Conservation (phyloP, 2,888 invertebrate genomes). For the Augiades crinisus region DNA sequence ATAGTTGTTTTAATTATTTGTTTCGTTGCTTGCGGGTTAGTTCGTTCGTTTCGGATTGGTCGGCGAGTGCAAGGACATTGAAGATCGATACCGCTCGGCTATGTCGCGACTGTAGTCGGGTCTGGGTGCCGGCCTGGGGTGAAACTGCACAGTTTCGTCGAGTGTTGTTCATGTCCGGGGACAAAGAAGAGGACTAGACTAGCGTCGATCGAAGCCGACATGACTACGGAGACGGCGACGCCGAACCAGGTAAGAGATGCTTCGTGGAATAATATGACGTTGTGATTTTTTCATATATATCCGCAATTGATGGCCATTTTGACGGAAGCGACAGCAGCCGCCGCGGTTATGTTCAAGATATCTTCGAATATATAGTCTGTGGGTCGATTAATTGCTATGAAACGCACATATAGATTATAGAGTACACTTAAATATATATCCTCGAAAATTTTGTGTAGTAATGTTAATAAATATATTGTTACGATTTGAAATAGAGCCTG, state of each 20-base stretch:
- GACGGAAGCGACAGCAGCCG: conserved; percentile 54
- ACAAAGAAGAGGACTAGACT: conserved; percentile 64
- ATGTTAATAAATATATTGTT: neutral
- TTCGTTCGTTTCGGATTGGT: conserved; percentile 38
- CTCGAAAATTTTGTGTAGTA: too few relatives aligned
- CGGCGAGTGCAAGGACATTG: conserved; percentile 47
- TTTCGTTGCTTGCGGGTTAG: conserved; percentile 44
- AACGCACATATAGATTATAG: neutral
- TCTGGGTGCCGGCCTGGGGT: conserved; percentile 36
- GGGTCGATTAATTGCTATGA: conserved; percentile 14
- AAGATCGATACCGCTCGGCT: conserved; percentile 58
- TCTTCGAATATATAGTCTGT: conserved; percentile 2
- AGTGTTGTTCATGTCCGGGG: conserved; percentile 70
- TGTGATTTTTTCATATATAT: too few relatives aligned
- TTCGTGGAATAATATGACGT: too few relatives aligned
- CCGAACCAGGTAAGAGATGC: conserved; percentile 73
- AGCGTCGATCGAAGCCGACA: conserved; percentile 60
- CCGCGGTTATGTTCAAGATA: conserved; percentile 8
- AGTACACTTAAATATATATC: neutral
- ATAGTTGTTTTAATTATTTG: too few relatives aligned
- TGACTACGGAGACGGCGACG: conserved; percentile 78
- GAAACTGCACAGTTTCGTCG: conserved; percentile 56
- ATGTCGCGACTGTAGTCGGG: conserved; percentile 44
- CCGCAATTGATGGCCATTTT: conserved; percentile 59
- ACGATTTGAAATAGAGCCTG: neutral